Conservation (phyloP, 2,797 vertebrate species). For the Acanthurus tractus region DNA sequence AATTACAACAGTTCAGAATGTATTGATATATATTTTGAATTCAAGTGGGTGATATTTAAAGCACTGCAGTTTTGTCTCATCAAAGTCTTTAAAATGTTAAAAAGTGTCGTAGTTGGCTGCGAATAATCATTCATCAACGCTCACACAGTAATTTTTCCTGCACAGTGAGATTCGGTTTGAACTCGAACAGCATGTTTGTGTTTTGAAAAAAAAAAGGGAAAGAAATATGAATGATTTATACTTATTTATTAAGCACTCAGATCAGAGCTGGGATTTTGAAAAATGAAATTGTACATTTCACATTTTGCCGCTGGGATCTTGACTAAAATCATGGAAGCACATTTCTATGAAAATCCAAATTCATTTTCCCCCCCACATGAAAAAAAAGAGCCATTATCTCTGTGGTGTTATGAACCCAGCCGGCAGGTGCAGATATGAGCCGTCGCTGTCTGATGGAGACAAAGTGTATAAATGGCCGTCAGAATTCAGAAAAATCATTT, state of each 20-base stretch:
- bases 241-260: not conserved
- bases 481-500: constrained; percentile 70
- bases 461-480: constrained; percentile 65
- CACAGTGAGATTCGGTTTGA: not conserved
- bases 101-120: not conserved
- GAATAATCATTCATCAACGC: not conserved
- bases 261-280: constrained; percentile 8
- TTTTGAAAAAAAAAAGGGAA: constrained; percentile 11
- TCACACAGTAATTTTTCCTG: not conserved
- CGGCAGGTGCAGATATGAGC: constrained; percentile 70
- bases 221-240: constrained; percentile 15
- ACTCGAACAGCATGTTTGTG: not conserved
- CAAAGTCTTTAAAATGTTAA: not conserved
- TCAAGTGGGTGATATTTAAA: not conserved
- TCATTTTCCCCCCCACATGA: constrained; percentile 33
- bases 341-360: constrained; percentile 44
- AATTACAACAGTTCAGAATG: not conserved
- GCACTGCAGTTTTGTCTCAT: not conserved
- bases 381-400: constrained; percentile 59
- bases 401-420: constrained; percentile 46
- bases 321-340: constrained; percentile 11
- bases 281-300: not conserved
- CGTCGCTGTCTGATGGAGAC: constrained; percentile 58
- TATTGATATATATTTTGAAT: not conserved
- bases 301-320: constrained; percentile 18